Evolutionary conservation across 1,140 invertebrate genomes (phyloP), one percentile per base, ranked within the genome.

Genomic region (Drosophila guanche): DNA sequence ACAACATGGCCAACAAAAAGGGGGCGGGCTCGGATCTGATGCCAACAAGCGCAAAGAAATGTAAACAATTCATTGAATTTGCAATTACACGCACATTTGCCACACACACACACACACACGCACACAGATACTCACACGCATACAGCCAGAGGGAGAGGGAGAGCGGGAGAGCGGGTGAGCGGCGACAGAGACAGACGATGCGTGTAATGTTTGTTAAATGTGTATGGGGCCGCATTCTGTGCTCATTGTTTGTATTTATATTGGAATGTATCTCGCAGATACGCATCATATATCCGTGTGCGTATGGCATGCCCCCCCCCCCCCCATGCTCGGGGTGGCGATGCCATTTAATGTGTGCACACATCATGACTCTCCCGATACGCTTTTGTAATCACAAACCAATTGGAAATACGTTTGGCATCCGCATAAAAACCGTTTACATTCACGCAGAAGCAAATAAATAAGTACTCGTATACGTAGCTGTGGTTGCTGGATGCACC

Each of bases 61-160:
- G 83, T 89, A 89, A 89, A 89, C 86, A 89, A 81, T 89, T 86
- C 85, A 89, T 89, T 89, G 85, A 89, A 89, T 89, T 89, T 81
- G 85, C 86, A 89, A 89, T 89, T 89, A 89, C 86, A 89, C 86
- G 86, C 84, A 84, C 85, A 89, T 86, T 86, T 88, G 83, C 54
- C 81, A 57, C 77, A 86, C 73, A 80, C 73, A 66, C 61, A 56
- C 42, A 47, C 56, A 52, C 55, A 47, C 54, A 53, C 43, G 43
- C 60, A 54, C 51, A 27, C 23, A 16, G 51, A 40, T 5, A 51
- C 16, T 20, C 16, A 20, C 46, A 58, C 33, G 56, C 22, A 53
- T 25, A 55, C 40, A 57, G 48, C 43, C 20, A 74, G 33, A 55
- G 46, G 2, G 1, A 46, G 50, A 1, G 29, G 5, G 50, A 40